A percentile compares a stretch with the other conserved stretches of the same genome.
Conservation (phyloP, 2,888 invertebrate genomes). For the Drosophila borborema region DNA sequence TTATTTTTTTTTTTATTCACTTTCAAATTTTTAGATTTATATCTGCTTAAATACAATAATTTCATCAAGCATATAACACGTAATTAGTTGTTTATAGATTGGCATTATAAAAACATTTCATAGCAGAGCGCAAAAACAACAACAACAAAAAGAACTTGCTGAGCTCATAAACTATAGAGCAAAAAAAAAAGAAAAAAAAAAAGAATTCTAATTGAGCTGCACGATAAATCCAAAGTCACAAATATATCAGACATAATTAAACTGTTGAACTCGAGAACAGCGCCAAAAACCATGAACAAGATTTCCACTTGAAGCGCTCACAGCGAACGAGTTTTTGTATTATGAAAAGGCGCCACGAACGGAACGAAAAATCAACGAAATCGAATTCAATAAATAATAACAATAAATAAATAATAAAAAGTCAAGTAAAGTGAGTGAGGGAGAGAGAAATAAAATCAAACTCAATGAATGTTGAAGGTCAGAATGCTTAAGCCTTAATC, state of each 20-base stretch:
- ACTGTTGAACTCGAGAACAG: conserved; percentile 57
- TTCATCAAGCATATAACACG: neutral
- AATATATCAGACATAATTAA: conserved; percentile 65
- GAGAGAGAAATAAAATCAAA: conserved; percentile 33
- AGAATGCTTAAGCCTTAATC: conserved; percentile 78
- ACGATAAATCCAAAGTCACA: conserved; percentile 39
- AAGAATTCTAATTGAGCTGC: conserved; percentile 46
- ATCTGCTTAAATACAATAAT: neutral
- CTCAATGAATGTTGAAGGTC: conserved; percentile 80
- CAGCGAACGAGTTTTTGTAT: conserved; percentile 28
- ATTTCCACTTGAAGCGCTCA: conserved; percentile 35
- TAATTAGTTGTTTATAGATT: conserved; percentile 15
- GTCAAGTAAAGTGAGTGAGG: conserved; percentile 20
- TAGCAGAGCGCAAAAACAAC: neutral
- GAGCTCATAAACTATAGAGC: conserved; percentile 10
- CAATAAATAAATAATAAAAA: conserved; percentile 59
- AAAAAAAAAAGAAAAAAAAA: neutral
- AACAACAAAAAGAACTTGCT: neutral
- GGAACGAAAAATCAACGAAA: conserved; percentile 46
- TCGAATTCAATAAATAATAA: conserved; percentile 67
- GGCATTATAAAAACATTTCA: conserved; percentile 8
- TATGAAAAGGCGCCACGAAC: conserved; percentile 48
- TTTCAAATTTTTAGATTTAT: neutral
- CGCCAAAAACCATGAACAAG: conserved; percentile 22
- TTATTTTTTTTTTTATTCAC: neutral